phyloP scores from a whole-genome alignment of 1,140 invertebrate genomes.

The Rhagoletis zephyria region DNA sequence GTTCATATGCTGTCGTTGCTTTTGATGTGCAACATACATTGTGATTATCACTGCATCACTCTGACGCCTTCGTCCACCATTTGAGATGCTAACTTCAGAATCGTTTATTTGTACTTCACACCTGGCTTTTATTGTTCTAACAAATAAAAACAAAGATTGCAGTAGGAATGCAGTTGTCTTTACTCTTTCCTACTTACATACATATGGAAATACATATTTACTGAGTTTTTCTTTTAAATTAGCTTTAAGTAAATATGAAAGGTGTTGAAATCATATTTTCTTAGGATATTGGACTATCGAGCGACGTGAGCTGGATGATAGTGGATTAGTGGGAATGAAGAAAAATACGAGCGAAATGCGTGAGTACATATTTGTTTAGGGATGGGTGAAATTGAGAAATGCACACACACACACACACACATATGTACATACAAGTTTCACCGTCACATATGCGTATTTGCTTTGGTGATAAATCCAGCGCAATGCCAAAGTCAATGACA shows the following conservation, averaged over 20 bases:
- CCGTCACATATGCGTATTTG: constrained; percentile 29
- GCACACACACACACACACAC: background rate
- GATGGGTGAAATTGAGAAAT: constrained; percentile 14
- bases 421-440: background rate
- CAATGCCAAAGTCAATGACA: background rate
- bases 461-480: constrained; percentile 42
- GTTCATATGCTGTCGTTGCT: background rate
- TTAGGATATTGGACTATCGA: constrained; percentile 25
- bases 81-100: constrained; percentile 31
- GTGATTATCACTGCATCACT: background rate
- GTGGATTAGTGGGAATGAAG: constrained; percentile 23
- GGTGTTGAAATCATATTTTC: constrained; percentile 46
- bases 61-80: background rate
- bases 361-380: constrained; percentile 26
- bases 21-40: constrained; percentile 8
- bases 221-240: constrained; percentile 40
- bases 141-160: background rate
- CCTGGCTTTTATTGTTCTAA: constrained; percentile 40
- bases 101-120: constrained; percentile 39
- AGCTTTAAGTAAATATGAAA: constrained; percentile 41
- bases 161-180: background rate
- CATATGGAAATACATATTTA: background rate
- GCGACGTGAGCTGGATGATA: background rate
- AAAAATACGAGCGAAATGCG: background rate
- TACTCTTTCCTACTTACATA: background rate